Evolutionary conservation across 2,888 invertebrate genomes (phyloP), one percentile per base, ranked within the genome.

Genomic region (Globia sparganii): DNA sequence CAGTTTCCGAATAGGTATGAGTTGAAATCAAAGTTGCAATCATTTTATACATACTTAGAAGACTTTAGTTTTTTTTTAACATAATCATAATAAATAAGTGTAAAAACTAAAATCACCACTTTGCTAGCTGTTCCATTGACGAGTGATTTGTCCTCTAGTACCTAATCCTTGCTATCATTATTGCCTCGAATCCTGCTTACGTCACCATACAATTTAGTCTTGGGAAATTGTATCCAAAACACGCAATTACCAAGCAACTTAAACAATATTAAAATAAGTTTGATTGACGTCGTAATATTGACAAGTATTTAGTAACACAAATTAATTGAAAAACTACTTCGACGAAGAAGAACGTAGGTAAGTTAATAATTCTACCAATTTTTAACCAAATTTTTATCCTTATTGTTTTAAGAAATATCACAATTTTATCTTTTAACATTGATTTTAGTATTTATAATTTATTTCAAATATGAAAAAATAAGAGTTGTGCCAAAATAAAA

Each of bases 371-470:
- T 53, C 1, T 59, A 37, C 13, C 9, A 59, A 70, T 59, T 79
- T 72, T 34, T 58, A 72, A 58, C n/a, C 0, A 13, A 28, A 21
- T 77, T 67, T 68, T 82, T 31, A 53, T 61, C 18, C 21, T 34
- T 40, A 31, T 59, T 58, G 40, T 58, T 86, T 78, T 86, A 67
- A 53, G 18, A 53, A 70, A 72, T 84, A 84, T 86, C 86, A 84
- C 86, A 86, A 74, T 76, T 86, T 79, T 46, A 46, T 72, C 3
- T 86, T 66, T 83, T 65, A 75, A 62, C 31, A 43, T 71, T 37
- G 21, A 56, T 78, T 73, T 78, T 62, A 61, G 15, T 34, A 18
- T 58, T 62, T 69, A 34, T 25, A 61, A 61, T 34, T 61, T 61
- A 34, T 61, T 34, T 21, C 1, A 61, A 21, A 61, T 11, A 34